Evolutionary conservation across 2,113 vertebrate species (phyloP).

Genomic region (Hiodon alosoides): DNA sequence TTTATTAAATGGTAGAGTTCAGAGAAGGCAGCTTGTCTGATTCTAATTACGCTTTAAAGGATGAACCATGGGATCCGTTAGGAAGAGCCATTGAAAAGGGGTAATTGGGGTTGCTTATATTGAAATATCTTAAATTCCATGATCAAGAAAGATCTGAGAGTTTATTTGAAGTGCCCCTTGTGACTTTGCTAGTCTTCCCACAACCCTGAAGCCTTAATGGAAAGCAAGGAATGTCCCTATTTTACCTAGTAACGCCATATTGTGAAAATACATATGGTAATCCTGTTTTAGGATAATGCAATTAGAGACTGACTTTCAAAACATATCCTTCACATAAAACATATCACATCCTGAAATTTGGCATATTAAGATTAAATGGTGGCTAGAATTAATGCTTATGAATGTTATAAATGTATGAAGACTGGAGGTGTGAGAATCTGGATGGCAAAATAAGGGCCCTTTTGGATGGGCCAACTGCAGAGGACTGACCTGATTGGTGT

Average conservation of each 20-base stretch:
- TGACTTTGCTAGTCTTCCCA: conserved; percentile 4
- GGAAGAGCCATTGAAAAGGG: conserved; percentile 15
- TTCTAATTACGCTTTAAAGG: conserved; percentile 39
- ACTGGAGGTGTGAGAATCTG: too few species aligned
- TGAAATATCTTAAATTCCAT: conserved; percentile 26
- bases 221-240: conserved; percentile 13
- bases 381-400: too few species aligned
- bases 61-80: conserved; percentile 21
- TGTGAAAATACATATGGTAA: neutral
- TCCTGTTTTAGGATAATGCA: too few species aligned
- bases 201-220: conserved; percentile 32
- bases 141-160: conserved; percentile 33
- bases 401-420: too few species aligned
- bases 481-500: too few species aligned
- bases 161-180: conserved; percentile 24
- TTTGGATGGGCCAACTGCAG: too few species aligned
- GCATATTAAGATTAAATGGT: too few species aligned
- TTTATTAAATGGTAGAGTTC: conserved; percentile 21
- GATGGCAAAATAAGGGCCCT: too few species aligned
- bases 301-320: too few species aligned
- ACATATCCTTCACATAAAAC: too few species aligned
- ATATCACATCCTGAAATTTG: too few species aligned
- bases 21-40: conserved; percentile 20
- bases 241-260: neutral
- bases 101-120: conserved; percentile 31